Evolutionary conservation across 2,888 invertebrate genomes (phyloP).

Genomic region (Drosophila meridionalis): DNA sequence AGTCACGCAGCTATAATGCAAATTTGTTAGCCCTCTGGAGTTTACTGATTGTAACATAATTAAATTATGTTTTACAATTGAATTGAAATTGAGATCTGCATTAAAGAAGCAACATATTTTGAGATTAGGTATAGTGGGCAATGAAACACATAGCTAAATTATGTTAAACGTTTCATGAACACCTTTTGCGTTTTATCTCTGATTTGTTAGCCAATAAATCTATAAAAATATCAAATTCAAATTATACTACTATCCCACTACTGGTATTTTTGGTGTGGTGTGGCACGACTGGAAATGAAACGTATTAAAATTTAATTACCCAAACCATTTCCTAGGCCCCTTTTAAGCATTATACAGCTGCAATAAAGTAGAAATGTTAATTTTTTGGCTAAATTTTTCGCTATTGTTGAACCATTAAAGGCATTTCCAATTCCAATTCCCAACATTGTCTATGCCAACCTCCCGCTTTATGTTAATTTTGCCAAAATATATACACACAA

Average conservation of each 20-base stretch:
- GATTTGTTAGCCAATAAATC: neutral
- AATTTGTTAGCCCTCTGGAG: neutral
- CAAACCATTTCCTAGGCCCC: conserved; percentile 17
- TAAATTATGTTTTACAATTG: conserved; percentile 10
- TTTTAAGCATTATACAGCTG: conserved; percentile 9
- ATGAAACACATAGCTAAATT: conserved; percentile 3
- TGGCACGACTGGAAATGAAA: conserved; percentile 22
- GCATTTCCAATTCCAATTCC: conserved; percentile 28
- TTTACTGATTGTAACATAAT: conserved; percentile 15
- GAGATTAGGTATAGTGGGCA: conserved; percentile 27
- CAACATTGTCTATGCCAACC: conserved; percentile 18
- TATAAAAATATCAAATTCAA: neutral
- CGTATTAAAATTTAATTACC: conserved; percentile 32
- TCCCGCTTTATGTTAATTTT: conserved; percentile 24
- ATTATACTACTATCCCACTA: neutral
- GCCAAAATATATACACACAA: conserved; percentile 19
- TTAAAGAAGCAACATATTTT: neutral
- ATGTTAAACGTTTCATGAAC: neutral
- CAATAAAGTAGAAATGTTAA: conserved; percentile 27
- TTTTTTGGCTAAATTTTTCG: conserved; percentile 24
- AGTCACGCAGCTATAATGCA: conserved; percentile 45
- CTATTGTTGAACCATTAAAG: conserved; percentile 47
- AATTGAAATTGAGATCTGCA: conserved; percentile 1
- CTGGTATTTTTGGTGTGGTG: conserved; percentile 16
- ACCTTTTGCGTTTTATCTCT: neutral